Conservation (phyloP, 2,888 invertebrate species). For the Piscicola geometra region DNA sequence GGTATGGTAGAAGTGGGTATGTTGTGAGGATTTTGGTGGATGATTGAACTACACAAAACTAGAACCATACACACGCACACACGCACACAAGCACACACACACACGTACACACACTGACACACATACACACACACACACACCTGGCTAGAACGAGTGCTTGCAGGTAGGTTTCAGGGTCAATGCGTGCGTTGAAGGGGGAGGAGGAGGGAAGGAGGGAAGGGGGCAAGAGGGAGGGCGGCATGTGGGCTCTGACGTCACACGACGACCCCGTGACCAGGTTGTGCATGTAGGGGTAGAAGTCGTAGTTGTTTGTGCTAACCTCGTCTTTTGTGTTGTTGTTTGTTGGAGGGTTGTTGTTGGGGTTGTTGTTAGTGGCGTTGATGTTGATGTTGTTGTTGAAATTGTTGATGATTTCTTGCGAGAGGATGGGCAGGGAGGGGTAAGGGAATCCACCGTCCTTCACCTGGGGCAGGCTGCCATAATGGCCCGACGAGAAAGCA, state of each 20-base stretch:
- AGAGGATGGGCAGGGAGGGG: neutral
- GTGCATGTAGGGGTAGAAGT: neutral
- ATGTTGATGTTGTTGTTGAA: conserved; percentile 4
- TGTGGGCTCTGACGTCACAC: conserved; percentile 16
- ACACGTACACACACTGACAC: no score
- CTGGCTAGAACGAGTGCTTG: conserved; percentile 37
- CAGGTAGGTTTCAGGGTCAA: conserved; percentile 34
- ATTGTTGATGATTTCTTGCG: conserved; percentile 5
- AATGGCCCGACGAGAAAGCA: conserved; percentile 19
- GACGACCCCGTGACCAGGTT: conserved; percentile 18
- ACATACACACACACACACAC: conserved; percentile 47
- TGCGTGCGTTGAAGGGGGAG: neutral
- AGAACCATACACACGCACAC: no score
- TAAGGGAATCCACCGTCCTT: neutral
- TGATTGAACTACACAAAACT: no score
- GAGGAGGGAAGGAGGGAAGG: neutral
- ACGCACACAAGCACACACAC: no score
- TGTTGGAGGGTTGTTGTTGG: neutral
- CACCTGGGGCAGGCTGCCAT: conserved; percentile 31
- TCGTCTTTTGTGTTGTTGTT: neutral
- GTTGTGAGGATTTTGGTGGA: no score
- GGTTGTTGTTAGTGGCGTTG: neutral
- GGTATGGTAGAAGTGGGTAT: no score
- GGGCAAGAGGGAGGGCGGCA: neutral
- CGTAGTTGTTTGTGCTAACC: neutral